Conservation (phyloP, 2,888 invertebrate genomes). For the Hyposoter didymator region DNA sequence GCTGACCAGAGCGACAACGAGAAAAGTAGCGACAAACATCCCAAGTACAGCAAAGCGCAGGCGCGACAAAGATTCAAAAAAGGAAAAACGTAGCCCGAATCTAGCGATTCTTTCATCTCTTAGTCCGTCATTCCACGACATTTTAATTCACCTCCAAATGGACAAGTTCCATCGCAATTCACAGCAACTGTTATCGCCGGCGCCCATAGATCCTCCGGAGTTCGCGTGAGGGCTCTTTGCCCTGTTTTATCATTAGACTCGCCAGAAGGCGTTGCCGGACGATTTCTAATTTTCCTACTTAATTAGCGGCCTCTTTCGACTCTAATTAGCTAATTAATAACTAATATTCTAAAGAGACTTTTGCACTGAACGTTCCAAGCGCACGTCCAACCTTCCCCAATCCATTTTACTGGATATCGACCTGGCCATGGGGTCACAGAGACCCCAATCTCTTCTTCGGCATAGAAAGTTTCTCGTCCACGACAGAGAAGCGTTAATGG, state of each 20-base stretch:
- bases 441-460: neutral
- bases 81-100: constrained; percentile 86
- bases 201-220: neutral
- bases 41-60: constrained; percentile 90
- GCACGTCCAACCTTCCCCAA: neutral
- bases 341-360: neutral
- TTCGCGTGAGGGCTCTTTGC: neutral
- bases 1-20: constrained; percentile 71
- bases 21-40: constrained; percentile 77
- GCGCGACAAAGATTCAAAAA: constrained; percentile 91
- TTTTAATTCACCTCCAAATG: constrained; percentile 43
- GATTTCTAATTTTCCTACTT: neutral
- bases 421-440: neutral
- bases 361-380: neutral
- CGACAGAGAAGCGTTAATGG: too few species aligned
- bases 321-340: neutral
- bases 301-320: neutral
- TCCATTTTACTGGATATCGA: neutral
- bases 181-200: neutral
- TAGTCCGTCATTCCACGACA: constrained; percentile 31
- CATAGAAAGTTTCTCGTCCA: neutral
- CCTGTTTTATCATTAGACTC: neutral
- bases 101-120: constrained; percentile 1
- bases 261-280: neutral
- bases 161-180: neutral